A percentile compares a stretch with the other conserved stretches of the same genome.
These are phyloP conservation scores for Gadopsis marmoratus DNA, from an alignment of 2,797 vertebrate species.

Conservation along the genomic window DNA sequence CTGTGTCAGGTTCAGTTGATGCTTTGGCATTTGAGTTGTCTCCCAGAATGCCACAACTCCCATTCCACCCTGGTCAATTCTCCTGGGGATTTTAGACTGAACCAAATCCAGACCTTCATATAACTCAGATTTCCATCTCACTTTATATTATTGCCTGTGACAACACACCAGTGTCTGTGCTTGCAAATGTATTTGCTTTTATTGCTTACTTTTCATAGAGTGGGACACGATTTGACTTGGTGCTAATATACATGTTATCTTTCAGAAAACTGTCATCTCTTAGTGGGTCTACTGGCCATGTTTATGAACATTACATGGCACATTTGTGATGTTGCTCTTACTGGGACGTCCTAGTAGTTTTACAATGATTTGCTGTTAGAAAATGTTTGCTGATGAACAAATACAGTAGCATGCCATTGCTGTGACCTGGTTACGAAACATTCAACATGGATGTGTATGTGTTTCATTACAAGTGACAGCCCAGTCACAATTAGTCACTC, in stretches of 20 bases:
- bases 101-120: conserved; percentile 28
- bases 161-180: background rate
- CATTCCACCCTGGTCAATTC: conserved; percentile 22
- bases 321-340: background rate
- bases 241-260: background rate
- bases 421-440: no score
- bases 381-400: no score
- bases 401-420: no score
- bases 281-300: background rate
- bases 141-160: conserved; percentile 4
- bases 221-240: background rate
- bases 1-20: conserved; percentile 34
- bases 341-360: background rate
- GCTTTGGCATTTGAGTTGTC: conserved; percentile 36
- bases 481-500: background rate
- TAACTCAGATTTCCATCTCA: conserved; percentile 24
- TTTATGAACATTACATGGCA: background rate
- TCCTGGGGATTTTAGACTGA: conserved; percentile 23
- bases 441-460: no score
- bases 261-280: background rate
- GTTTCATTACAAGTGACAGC: background rate
- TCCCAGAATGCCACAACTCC: conserved; percentile 18
- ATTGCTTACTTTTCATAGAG: background rate
- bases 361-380: background rate
- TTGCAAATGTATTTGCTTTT: background rate